Evolutionary conservation across 2,797 vertebrate species (phyloP), one percentile per base, ranked within the genome.

Genomic region (Florisuga fusca): DNA sequence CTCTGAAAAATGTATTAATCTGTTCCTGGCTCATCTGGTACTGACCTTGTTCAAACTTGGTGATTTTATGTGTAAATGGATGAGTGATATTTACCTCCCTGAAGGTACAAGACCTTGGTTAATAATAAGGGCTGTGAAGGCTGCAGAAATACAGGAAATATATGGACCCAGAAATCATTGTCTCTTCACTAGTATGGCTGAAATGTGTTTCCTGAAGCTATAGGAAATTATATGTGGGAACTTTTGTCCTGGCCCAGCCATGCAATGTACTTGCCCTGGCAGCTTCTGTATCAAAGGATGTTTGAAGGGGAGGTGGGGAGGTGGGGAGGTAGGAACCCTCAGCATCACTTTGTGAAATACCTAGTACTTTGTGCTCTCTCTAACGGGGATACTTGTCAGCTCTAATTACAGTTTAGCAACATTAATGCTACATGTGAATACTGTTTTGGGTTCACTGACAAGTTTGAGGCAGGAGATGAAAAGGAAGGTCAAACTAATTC

Each of bases 11-110:
- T 38, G 6, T 84, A 50, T 90, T 84, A 45, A 71, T 86, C 48
- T 64, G 12, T 67, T 92, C 10, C 66, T 75, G 51, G 43, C 51
- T 92, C 25, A 64, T 91, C 66, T 84, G 53, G 21, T 82, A 57
- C 6, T 93, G 89, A 74, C 69, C 55, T 92, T 91, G 62, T 90
- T 92, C 72, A 84, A 84, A 88, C 36, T 63, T 33, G 8, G 23
- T 69, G 80, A 71, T 90, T 94, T 86, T 67, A 66, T 29, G 15
- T 88, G 45, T 82, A 88, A 94, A 93, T 0, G 6, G 57, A 76
- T 90, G 55, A 94, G 23, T 86, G 63, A 74, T 79, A 74, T 76
- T 95, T 94, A 54, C 48, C n/a, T 88, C 53, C 63, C 45, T 2
- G 1, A 84, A 76, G 63, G 34, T 64, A 54, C 4, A 79, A 75